These are phyloP conservation scores for Potamilus streckersoni DNA, from an alignment of 1,140 invertebrate genomes.

Conservation along the genomic window DNA sequence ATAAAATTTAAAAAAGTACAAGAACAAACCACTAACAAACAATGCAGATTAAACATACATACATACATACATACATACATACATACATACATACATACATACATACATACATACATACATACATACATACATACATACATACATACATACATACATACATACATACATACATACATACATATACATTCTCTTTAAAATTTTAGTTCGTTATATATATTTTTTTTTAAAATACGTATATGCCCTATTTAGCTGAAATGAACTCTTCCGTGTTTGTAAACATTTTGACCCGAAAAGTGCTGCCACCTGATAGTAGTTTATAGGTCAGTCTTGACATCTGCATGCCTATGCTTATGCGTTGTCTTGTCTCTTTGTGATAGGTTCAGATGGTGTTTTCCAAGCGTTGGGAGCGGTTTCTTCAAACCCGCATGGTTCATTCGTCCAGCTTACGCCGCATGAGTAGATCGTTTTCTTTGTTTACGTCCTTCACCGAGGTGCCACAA, in stretches of 20 bases:
- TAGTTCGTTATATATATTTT: too few species aligned
- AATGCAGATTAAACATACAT: too few species aligned
- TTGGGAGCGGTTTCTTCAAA: constrained; percentile 50
- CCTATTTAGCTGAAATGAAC: neutral
- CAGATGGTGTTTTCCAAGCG: constrained; percentile 47
- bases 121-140: too few species aligned
- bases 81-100: too few species aligned
- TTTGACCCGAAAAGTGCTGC: neutral
- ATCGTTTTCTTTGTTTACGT: constrained; percentile 59
- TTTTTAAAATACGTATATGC: neutral
- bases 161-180: too few species aligned
- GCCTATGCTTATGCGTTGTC: constrained; percentile 1
- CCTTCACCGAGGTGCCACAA: constrained; percentile 54
- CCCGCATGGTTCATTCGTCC: constrained; percentile 44
- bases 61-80: too few species aligned
- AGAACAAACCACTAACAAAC: too few species aligned
- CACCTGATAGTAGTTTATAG: neutral
- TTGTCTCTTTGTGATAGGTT: constrained; percentile 43
- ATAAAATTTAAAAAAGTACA: too few species aligned
- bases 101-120: too few species aligned
- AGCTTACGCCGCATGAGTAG: constrained; percentile 53
- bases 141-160: too few species aligned
- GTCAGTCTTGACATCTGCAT: neutral
- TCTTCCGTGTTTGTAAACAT: neutral
- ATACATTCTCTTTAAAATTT: too few species aligned